Evolutionary conservation across 2,113 vertebrate species (phyloP), one percentile per base, ranked within the genome.

Genomic region (Panurus biarmicus): DNA sequence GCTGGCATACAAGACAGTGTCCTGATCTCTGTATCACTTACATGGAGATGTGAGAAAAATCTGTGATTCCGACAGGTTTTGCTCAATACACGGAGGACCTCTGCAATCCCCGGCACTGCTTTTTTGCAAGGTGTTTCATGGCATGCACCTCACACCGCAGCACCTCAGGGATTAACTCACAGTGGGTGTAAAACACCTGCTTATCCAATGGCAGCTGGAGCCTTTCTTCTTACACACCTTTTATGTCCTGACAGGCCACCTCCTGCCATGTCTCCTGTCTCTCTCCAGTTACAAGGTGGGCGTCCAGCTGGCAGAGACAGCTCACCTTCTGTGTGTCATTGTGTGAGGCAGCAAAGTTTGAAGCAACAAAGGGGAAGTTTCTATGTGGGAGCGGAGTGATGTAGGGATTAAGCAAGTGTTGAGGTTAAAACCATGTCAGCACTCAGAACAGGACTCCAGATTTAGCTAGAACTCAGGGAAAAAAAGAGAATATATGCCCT

Each of bases 61-160:
- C 22, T 69, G 38, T 50, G 53, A 15, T 67, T 80, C 40, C 53
- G 64, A 14, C 1, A 5, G 57, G 28, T 83, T 87, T 85, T 86
- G 53, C 25, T 40, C 24, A 35, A 40, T 31, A 31, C 33, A 17
- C 23, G 20, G 58, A 60, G 26, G 13, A 87, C 33, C 40, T 38
- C 50, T 65, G 23, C 2, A 3, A 20, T 21, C 64, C 53, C 57
- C 80, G 44, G 17, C 50, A 42, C 40, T 11, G 7, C 62, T 80
- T 13, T 86, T 62, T 35, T 28, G 66, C 35, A 54, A 62, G 53
- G 18, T 53, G 25, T 71, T 85, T 74, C 72, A 24, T 1, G 2
- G 53, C 35, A 58, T 8, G 1, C 33, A 45, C 3, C 21, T 88
- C 71, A 36, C 5, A 25, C 3, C 0, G 0, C 28, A 74, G 62